Evolutionary conservation across 2,113 vertebrate genomes (phyloP).

Genomic region (Tupaia chinensis): DNA sequence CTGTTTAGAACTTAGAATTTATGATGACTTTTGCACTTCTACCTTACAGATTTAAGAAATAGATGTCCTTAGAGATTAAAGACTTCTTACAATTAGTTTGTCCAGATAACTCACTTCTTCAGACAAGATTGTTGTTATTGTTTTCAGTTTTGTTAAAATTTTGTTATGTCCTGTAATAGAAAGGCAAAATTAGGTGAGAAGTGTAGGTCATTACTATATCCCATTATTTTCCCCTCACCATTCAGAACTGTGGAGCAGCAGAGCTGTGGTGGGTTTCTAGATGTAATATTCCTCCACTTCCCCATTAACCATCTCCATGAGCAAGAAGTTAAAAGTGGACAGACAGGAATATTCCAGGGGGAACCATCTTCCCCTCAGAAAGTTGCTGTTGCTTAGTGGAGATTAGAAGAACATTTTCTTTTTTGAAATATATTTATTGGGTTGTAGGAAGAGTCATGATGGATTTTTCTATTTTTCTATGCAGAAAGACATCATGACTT

Average conservation of each 20-base stretch:
- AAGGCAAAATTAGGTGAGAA: not conserved
- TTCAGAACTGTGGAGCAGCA: too few species aligned
- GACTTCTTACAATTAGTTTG: not conserved
- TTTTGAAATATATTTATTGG: too few species aligned
- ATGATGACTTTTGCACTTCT: not conserved
- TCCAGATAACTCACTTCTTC: not conserved
- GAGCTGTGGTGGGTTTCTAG: not conserved
- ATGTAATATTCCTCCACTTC: rapidly evolving
- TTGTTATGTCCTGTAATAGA: not conserved
- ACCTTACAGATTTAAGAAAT: not conserved
- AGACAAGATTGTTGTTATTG: not conserved
- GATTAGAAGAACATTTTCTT: not conserved
- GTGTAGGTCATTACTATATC: not conserved
- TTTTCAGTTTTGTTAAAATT: not conserved
- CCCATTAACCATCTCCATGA: not conserved
- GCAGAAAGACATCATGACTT: too few species aligned
- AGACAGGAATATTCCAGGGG: not conserved
- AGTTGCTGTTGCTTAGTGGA: not conserved
- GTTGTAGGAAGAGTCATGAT: too few species aligned
- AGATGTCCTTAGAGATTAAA: not conserved
- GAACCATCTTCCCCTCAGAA: rapidly evolving
- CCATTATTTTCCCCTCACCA: not conserved
- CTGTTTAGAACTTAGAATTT: not conserved
- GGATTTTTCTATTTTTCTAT: too few species aligned
- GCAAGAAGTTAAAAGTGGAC: rapidly evolving